Percentiles rank a stretch among this genome's conserved stretches.
phyloP scores from a whole-genome alignment of 1,140 invertebrate species.

The Anastrepha obliqua region DNA sequence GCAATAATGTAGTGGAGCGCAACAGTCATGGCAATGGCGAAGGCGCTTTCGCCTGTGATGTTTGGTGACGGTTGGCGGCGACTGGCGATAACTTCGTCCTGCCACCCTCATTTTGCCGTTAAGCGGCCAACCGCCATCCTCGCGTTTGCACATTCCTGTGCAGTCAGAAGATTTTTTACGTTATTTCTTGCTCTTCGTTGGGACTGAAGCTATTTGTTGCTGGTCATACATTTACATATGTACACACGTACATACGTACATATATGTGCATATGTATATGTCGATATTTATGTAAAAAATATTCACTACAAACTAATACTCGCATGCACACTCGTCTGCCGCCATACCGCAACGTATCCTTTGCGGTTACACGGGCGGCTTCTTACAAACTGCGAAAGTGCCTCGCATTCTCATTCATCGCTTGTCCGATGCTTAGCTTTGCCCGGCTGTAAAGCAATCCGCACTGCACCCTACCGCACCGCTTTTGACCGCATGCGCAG shows the following conservation, averaged over 20 bases:
- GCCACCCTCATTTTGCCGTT: conserved; percentile 8
- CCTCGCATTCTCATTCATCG: conserved; percentile 44
- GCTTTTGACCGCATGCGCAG: conserved; percentile 42
- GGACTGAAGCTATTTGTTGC: background rate
- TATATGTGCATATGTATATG: background rate
- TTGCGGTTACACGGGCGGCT: conserved; percentile 26
- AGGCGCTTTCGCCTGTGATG: background rate
- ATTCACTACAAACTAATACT: no score
- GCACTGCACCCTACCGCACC: background rate
- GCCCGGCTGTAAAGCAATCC: background rate
- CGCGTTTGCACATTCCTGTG: conserved; percentile 2
- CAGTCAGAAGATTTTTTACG: background rate
- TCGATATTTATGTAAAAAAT: background rate
- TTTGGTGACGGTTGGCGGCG: background rate
- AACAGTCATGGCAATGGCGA: no score
- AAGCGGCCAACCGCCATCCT: conserved; percentile 20
- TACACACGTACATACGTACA: background rate
- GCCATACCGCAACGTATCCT: conserved; percentile 9
- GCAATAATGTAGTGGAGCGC: background rate
- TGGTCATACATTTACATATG: no score
- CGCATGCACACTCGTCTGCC: background rate
- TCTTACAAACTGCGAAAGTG: conserved; percentile 21
- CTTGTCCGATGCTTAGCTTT: background rate
- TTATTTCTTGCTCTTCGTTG: conserved; percentile 19
- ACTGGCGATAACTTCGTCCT: conserved; percentile 26